Evolutionary conservation across 2,888 invertebrate species (phyloP).

Genomic region (Scotopteryx bipunctaria): DNA sequence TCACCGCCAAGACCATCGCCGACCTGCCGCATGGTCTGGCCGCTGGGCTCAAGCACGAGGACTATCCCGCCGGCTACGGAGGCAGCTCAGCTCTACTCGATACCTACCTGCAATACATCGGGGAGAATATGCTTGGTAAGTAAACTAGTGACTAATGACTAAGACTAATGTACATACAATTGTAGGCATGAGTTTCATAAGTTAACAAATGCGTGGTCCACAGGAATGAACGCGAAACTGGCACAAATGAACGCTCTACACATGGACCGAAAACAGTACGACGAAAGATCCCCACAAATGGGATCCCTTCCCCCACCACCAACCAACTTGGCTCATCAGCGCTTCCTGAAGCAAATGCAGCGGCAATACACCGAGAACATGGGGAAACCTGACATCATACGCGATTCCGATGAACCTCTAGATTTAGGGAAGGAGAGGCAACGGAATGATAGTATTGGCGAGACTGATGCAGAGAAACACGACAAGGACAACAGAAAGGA

Average conservation of each 20-base stretch:
- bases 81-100: slow-evolving; percentile 91
- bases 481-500: slow-evolving; percentile 77
- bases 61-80: slow-evolving; percentile 87
- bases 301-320: slow-evolving; percentile 81
- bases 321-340: slow-evolving; percentile 81
- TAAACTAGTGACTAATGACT: neutral
- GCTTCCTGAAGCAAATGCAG: slow-evolving; percentile 86
- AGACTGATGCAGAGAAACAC: slow-evolving; percentile 74
- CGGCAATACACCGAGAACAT: slow-evolving; percentile 83
- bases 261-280: slow-evolving; percentile 78
- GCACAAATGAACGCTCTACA: slow-evolving; percentile 88
- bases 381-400: slow-evolving; percentile 81
- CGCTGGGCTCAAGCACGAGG: slow-evolving; percentile 85
- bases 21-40: slow-evolving; percentile 84
- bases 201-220: slow-evolving; percentile 38
- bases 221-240: slow-evolving; percentile 90
- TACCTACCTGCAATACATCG: slow-evolving; percentile 94
- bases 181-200: too few relatives aligned
- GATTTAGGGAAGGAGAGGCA: slow-evolving; percentile 82
- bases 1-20: slow-evolving; percentile 87
- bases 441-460: slow-evolving; percentile 65
- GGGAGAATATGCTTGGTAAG: slow-evolving; percentile 90
- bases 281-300: slow-evolving; percentile 83
- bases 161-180: too few relatives aligned
- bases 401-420: slow-evolving; percentile 79